phyloP scores from a whole-genome alignment of 2,797 vertebrate species.

The Natrix natrix region DNA sequence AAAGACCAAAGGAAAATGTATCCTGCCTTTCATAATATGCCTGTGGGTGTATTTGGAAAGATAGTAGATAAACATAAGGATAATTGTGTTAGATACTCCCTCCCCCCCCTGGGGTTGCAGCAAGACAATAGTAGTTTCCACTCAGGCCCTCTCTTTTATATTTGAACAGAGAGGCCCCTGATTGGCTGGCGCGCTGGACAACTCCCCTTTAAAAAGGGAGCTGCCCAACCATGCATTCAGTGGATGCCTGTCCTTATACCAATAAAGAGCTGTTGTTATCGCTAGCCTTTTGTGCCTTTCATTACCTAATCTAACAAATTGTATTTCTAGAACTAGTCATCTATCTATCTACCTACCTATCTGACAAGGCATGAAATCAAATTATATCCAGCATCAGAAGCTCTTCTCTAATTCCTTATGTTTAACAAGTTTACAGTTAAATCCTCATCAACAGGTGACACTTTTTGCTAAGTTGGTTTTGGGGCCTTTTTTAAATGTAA shows the following conservation, averaged over 20 bases:
- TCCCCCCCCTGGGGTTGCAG: no score
- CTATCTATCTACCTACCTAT: background rate
- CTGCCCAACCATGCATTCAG: no score
- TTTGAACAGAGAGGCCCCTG: no score
- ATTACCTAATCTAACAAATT: no score
- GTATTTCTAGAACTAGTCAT: no score
- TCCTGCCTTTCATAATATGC: background rate
- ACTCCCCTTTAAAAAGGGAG: no score
- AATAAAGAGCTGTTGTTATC: no score
- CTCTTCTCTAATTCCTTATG: background rate
- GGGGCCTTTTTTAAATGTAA: background rate
- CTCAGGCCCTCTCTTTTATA: no score
- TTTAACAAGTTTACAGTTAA: background rate
- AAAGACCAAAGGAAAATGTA: background rate
- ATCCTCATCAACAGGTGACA: background rate
- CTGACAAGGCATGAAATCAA: background rate
- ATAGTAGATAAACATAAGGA: background rate
- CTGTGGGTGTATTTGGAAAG: background rate
- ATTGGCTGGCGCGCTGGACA: no score
- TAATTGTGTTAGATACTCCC: background rate
- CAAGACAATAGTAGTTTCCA: no score
- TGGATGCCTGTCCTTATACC: no score
- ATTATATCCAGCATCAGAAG: background rate
- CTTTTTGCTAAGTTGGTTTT: background rate
- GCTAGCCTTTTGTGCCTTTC: no score